phyloP scores from a whole-genome alignment of 2,797 vertebrate genomes.

The Lacerta bilineata region DNA sequence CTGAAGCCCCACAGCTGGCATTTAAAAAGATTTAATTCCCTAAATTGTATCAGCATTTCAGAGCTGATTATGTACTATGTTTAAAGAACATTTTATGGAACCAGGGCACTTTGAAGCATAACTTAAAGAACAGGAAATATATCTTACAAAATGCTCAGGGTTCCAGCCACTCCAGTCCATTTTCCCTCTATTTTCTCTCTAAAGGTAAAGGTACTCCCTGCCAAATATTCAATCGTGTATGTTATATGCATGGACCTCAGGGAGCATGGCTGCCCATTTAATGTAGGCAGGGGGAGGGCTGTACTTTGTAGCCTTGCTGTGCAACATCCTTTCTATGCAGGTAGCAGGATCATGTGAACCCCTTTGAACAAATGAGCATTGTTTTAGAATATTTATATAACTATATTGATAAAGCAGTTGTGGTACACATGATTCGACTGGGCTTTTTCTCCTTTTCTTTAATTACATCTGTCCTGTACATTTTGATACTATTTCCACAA shows the following conservation, averaged over 20 bases:
- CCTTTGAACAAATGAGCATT: no score
- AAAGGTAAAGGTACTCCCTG: no score
- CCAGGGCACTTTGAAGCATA: background rate
- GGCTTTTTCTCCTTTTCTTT: slow-evolving; percentile 21
- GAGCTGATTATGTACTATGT: background rate
- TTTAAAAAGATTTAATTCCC: background rate
- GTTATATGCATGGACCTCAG: no score
- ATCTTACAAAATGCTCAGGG: background rate
- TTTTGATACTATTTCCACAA: slow-evolving; percentile 27
- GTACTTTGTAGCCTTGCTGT: no score
- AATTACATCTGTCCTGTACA: background rate
- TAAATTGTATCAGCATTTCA: background rate
- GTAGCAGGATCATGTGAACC: no score
- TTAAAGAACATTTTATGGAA: background rate
- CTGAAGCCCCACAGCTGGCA: background rate
- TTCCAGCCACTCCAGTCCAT: background rate
- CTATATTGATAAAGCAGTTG: slow-evolving; percentile 15
- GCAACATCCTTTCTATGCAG: no score
- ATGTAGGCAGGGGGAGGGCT: no score
- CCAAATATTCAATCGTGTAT: no score
- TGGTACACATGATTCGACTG: background rate
- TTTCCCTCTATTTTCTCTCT: background rate
- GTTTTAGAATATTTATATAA: background rate
- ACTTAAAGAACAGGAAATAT: background rate
- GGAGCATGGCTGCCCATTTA: no score